Base-by-base conservation (phyloP, 2,797 vertebrate species). In the Enteromius argenteus region DNA sequence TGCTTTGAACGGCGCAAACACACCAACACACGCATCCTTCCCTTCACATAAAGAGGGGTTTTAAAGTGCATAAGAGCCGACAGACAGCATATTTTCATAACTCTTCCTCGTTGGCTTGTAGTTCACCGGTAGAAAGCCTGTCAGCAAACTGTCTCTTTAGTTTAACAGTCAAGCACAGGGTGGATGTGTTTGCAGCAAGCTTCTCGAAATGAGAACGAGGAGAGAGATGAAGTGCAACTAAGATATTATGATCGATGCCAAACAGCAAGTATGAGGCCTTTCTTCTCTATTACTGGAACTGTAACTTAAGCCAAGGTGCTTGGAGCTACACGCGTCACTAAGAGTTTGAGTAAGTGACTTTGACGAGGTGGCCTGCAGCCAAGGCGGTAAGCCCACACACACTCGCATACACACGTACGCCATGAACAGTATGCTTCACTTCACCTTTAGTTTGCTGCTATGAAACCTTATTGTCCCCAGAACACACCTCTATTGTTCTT, bases 21-120 rank as follows among this genome's bases (percentile, higher is more conserved):
- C 62, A 81, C 49, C 69, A 60, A 71, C 81, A 81, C 37, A 77
- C 44, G 23, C 23, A 85, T 30, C 60, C 32, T 37, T 81, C 21
- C 58, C 86, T 88, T 89, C 89, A 88, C 53, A 68, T 90, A 89
- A 93, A 83, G 91, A 90, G 88, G 92, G 90, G 91, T 92, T 94
- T 93, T 93, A 90, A 86, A 93, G 90, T 91, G n/a, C 76, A 62
- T 15, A 64, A 92, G 91, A 94, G 93, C 93, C 91, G 94, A 94
- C 94, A 94, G 87, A 87, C 86, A 91, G 92, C 92, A 94, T 95
- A 95, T 94, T 94, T 93, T 92, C 91, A 91, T 91, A 92, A 92
- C 92, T 93, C 92, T 94, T 90, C 85, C 89, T 91, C 92, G 90
- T 93, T 94, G 93, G 94, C 92, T 86, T 89, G 30, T 86, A 88